These are phyloP conservation scores for Adelphocoris suturalis DNA, from an alignment of 2,888 invertebrate genomes.

Conservation along the genomic window DNA sequence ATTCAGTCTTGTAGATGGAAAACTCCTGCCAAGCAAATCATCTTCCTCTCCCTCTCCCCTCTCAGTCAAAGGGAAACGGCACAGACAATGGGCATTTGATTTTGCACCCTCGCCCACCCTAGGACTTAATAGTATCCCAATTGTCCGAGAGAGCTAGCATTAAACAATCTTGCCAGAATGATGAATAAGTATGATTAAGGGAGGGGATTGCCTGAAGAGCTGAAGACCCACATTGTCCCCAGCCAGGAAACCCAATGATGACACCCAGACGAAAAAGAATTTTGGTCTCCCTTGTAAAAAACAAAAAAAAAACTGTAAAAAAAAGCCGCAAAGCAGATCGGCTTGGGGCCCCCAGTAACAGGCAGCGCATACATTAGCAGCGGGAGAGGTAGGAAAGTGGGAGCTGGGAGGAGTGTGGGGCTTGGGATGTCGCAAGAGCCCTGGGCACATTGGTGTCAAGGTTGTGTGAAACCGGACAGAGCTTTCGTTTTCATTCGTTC, in stretches of 20 bases:
- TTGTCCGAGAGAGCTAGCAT: too few relatives aligned
- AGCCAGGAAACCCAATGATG: slow-evolving; percentile 29
- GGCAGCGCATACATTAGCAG: slow-evolving; percentile 47
- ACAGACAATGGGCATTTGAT: too few relatives aligned
- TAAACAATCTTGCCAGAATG: too few relatives aligned
- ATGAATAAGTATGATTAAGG: too few relatives aligned
- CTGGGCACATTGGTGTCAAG: slow-evolving; percentile 71
- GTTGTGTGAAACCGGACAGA: slow-evolving; percentile 73
- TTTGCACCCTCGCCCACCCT: too few relatives aligned
- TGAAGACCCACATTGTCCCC: not conserved
- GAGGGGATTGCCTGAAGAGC: not conserved
- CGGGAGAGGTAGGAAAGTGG: slow-evolving; percentile 67
- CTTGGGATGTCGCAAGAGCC: slow-evolving; percentile 61
- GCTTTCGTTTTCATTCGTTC: slow-evolving; percentile 72
- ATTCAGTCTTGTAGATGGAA: too few relatives aligned
- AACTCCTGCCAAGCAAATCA: too few relatives aligned
- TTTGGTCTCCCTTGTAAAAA: not conserved
- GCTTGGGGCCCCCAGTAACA: slow-evolving; percentile 33
- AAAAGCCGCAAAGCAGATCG: not conserved
- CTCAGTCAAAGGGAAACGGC: too few relatives aligned
- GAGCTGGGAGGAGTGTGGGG: slow-evolving; percentile 47
- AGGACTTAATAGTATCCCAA: too few relatives aligned
- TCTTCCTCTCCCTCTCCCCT: too few relatives aligned
- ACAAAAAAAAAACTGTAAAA: not conserved
- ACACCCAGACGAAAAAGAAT: slow-evolving; percentile 23